phyloP scores from a whole-genome alignment of 2,888 invertebrate genomes.

The Antitype chi region DNA sequence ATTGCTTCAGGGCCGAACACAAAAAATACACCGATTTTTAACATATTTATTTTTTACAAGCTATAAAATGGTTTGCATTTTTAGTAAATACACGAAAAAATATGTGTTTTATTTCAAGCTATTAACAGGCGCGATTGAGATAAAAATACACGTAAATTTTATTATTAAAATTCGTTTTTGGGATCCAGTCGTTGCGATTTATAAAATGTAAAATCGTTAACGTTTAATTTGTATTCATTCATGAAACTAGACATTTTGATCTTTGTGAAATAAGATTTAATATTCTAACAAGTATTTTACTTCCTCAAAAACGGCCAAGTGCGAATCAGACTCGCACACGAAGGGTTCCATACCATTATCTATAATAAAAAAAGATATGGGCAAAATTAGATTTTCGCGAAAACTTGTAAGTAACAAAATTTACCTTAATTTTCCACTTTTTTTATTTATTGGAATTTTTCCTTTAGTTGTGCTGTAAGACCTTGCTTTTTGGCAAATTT shows the following conservation, averaged over 20 bases:
- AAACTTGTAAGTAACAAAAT: too few species aligned
- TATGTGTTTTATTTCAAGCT: constrained; percentile 39
- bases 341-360: too few species aligned
- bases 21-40: constrained; percentile 53
- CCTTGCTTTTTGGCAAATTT: too few species aligned
- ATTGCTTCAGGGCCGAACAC: constrained; percentile 49
- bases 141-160: constrained; percentile 53
- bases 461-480: too few species aligned
- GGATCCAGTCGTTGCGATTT: constrained; percentile 16
- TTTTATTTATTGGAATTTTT: too few species aligned
- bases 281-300: too few species aligned
- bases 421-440: too few species aligned
- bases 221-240: neutral
- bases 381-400: too few species aligned
- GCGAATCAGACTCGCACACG: too few species aligned
- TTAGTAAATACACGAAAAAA: constrained; percentile 51
- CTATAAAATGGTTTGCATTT: constrained; percentile 51
- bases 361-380: too few species aligned
- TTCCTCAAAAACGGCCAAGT: neutral
- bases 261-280: neutral
- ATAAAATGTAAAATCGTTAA: constrained; percentile 2
- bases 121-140: constrained; percentile 49
- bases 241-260: neutral
- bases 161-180: constrained; percentile 47
- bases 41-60: constrained; percentile 45